Evolutionary conservation across 2,888 invertebrate genomes (phyloP).

Genomic region (Eubasilissa splendida): DNA sequence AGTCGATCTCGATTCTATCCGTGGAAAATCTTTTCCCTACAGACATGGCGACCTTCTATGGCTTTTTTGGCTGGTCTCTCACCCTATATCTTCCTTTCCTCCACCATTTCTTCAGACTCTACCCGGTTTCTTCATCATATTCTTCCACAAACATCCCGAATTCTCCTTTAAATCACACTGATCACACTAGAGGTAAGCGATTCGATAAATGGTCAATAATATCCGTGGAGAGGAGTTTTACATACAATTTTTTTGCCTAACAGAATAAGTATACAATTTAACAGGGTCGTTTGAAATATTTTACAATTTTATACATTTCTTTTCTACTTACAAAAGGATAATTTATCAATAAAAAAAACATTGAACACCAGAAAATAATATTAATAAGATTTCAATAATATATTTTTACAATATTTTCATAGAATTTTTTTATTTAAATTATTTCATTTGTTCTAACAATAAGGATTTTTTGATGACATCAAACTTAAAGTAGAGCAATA

Average conservation of each 20-base stretch:
- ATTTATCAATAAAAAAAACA: neutral
- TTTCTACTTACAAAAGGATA: slow-evolving; percentile 7
- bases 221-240: neutral
- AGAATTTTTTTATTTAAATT: slow-evolving; percentile 11
- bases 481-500: slow-evolving; percentile 53
- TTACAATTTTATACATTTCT: slow-evolving; percentile 31
- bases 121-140: neutral
- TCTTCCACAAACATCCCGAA: slow-evolving; percentile 11
- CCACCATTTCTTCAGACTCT: slow-evolving; percentile 3
- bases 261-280: slow-evolving; percentile 36
- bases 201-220: neutral
- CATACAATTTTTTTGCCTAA: slow-evolving; percentile 16
- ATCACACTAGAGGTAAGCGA: neutral
- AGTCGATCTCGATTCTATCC: slow-evolving; percentile 16
- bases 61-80: slow-evolving; percentile 38
- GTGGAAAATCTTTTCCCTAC: slow-evolving; percentile 29
- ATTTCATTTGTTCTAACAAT: no score
- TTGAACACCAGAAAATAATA: neutral
- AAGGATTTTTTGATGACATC: slow-evolving; percentile 15
- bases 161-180: no score
- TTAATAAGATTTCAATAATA: slow-evolving; percentile 21
- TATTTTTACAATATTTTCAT: neutral
- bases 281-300: slow-evolving; percentile 53
- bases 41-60: slow-evolving; percentile 42
- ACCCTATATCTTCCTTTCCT: slow-evolving; percentile 32